phyloP scores from a whole-genome alignment of 2,888 invertebrate species.

The Aelia acuminata region DNA sequence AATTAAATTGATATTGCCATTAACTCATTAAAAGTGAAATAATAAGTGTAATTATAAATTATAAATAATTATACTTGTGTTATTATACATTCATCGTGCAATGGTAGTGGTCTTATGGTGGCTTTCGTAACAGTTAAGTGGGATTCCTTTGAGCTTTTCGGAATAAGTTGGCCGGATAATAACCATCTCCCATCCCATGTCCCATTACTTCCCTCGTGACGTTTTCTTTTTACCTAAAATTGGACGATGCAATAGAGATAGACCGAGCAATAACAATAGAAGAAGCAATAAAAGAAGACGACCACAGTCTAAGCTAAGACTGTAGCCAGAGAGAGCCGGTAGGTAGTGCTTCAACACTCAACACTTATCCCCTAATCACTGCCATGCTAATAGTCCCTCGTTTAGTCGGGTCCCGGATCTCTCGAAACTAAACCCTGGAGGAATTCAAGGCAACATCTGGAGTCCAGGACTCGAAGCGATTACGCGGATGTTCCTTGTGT shows the following conservation, averaged over 20 bases:
- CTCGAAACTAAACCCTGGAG: constrained; percentile 1
- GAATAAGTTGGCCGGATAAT: not conserved
- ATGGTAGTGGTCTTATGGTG: too few relatives aligned
- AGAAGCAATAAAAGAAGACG: constrained; percentile 25
- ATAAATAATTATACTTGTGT: too few relatives aligned
- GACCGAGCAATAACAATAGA: not conserved
- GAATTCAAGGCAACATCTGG: not conserved
- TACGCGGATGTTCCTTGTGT: not conserved
- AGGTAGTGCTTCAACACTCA: not conserved
- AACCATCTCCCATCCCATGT: not conserved
- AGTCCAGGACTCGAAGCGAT: not conserved
- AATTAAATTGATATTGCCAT: too few relatives aligned
- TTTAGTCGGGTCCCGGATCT: not conserved
- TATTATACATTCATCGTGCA: too few relatives aligned
- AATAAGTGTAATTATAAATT: too few relatives aligned
- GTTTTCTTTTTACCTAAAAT: constrained; percentile 27
- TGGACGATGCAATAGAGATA: constrained; percentile 8
- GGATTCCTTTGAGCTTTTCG: not conserved
- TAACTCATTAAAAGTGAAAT: too few relatives aligned
- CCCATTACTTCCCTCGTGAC: not conserved
- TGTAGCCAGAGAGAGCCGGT: not conserved
- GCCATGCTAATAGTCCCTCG: constrained; percentile 32
- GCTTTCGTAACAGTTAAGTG: too few relatives aligned
- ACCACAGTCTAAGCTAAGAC: not conserved
- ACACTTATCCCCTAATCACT: constrained; percentile 37